Base-by-base conservation (phyloP, 2,888 invertebrate genomes). In the Thereva unica region DNA sequence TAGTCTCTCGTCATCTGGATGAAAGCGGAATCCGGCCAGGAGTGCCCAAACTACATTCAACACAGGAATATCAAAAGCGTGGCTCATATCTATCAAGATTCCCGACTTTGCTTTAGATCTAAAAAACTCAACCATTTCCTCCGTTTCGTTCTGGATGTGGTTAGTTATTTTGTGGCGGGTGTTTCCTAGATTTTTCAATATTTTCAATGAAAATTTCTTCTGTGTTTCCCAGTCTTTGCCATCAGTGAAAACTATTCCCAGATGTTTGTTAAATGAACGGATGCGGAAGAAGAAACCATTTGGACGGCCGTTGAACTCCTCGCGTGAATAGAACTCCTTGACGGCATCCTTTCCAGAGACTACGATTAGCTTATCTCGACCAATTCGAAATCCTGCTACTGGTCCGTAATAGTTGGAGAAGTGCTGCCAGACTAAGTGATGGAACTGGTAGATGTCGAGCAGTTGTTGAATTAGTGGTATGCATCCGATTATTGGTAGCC, bases 1-100 rank as follows among this genome's bases (percentile, higher is more conserved):
- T 8, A 89, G 75, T 37, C 83, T 83, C 23, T 78, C 75, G 73
- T 90, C 88, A 41, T 85, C 82, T 56, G 87, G 82, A 45, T 85
- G 80, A 74, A 88, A 89, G 73, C 84, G 38, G 34, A 55, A 80
- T 73, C 89, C 89, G 56, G 90, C 89, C 59, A 88, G 83, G 80
- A 88, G 86, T 34, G 84, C 84, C 91, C 90, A 91, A 12, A 90
- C 75, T 0, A 86, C 84, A 76, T 90, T 90, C 69, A 90, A 78
- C 1, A 89, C 86, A 0, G 87, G 84, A 45, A 87, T 79, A 66
- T 88, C 86, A 49, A 90, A 84, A 1, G 83, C 78, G 7, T 77
- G 78, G 68, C 84, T 83, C 71, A 87, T 83, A 50, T 78, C 78
- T 0, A 88, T 80, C 0, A 85, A 78, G 40, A 52, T 23, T 38